Conservation (phyloP, 2,888 invertebrate genomes). For the Conchocele bisecta region DNA sequence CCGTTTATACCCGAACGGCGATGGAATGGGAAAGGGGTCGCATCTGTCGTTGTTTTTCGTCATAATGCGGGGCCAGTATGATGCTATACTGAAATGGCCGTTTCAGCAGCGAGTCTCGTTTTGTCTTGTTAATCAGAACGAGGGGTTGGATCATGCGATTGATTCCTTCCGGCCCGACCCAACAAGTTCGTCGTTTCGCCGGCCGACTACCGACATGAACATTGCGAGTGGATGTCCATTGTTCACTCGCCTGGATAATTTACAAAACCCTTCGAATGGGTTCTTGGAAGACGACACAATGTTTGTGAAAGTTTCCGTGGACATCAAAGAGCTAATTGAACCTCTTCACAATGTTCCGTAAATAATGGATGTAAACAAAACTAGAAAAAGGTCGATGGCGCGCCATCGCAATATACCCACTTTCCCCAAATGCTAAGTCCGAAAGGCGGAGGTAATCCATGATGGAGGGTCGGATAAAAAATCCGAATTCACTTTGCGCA, state of each 20-base stretch:
- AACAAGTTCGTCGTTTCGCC: slow-evolving; percentile 78
- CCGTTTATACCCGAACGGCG: slow-evolving; percentile 80
- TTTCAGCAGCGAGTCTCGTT: slow-evolving; percentile 79
- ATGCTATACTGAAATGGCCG: slow-evolving; percentile 80
- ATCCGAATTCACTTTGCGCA: no score
- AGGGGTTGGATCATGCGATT: slow-evolving; percentile 76
- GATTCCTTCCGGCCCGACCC: slow-evolving; percentile 82
- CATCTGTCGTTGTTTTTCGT: slow-evolving; percentile 82
- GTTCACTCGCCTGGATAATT: slow-evolving; percentile 73
- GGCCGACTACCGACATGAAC: slow-evolving; percentile 81
- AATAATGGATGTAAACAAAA: no score
- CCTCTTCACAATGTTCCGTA: no score
- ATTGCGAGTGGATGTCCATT: slow-evolving; percentile 82
- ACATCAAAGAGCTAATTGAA: slow-evolving; percentile 36
- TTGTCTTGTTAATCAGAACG: slow-evolving; percentile 79
- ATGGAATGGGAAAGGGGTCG: slow-evolving; percentile 79
- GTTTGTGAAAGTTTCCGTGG: slow-evolving; percentile 45
- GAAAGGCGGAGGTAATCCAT: no score
- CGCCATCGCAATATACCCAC: no score
- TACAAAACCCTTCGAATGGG: slow-evolving; percentile 42
- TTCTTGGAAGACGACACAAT: slow-evolving; percentile 52
- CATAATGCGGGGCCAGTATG: slow-evolving; percentile 77
- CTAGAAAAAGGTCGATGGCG: no score
- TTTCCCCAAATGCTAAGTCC: no score
- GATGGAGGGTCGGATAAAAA: no score